A percentile compares a stretch with the other conserved stretches of the same genome.
Evolutionary conservation across 2,797 vertebrate genomes (phyloP).

Genomic region (Buceros bicornis): DNA sequence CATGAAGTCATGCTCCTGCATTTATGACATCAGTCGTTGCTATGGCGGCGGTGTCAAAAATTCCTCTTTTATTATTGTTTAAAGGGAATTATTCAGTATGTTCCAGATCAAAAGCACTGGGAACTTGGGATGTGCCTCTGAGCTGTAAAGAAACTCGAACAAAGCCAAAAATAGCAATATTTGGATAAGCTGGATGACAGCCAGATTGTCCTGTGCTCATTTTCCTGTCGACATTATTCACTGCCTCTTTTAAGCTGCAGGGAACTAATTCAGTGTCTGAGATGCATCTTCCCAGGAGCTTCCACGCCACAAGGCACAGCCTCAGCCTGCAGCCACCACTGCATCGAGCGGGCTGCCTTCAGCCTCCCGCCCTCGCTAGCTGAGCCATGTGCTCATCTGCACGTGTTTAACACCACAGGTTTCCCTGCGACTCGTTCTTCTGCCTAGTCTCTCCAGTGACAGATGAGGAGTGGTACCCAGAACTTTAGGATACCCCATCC

Average conservation of each 20-base stretch:
- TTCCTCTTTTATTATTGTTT: background rate
- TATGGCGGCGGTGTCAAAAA: background rate
- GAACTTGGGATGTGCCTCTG: slow-evolving; percentile 24
- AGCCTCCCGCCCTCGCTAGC: accelerated
- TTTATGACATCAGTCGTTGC: slow-evolving; percentile 19
- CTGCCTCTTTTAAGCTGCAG: slow-evolving; percentile 23
- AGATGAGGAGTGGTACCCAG: background rate
- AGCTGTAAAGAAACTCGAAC: slow-evolving; percentile 40
- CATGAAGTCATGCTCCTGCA: background rate
- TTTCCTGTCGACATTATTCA: slow-evolving; percentile 16
- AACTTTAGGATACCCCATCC: background rate
- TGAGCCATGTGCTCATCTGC: background rate
- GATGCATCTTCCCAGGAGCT: background rate
- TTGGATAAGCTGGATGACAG: slow-evolving; percentile 65
- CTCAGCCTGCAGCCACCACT: background rate
- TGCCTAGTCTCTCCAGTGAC: accelerated
- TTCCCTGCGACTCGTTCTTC: accelerated
- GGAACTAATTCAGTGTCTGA: slow-evolving; percentile 1
- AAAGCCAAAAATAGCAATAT: slow-evolving; percentile 69
- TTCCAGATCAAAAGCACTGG: slow-evolving; percentile 45
- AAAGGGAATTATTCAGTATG: slow-evolving; percentile 61
- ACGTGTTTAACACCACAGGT: accelerated
- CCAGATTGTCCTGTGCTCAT: slow-evolving; percentile 38
- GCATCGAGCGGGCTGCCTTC: background rate
- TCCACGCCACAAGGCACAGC: background rate